Conservation (phyloP, 2,113 vertebrate genomes). For the Albula goreensis region DNA sequence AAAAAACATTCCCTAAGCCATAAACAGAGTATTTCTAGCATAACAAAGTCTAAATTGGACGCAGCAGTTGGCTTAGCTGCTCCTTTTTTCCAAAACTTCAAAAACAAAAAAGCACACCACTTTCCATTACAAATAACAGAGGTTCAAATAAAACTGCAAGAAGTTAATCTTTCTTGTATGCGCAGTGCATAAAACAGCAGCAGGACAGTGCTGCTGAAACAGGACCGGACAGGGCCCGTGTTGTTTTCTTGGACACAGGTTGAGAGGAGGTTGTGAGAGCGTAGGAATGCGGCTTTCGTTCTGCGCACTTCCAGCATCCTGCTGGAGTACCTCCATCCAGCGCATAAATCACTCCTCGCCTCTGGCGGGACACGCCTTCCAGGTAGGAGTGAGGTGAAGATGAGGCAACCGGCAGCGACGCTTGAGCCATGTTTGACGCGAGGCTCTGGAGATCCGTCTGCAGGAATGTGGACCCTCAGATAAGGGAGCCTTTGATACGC, state of each 20-base stretch:
- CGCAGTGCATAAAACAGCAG: constrained; percentile 48
- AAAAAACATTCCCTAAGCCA: background rate
- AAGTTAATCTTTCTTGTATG: constrained; percentile 51
- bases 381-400: background rate
- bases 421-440: background rate
- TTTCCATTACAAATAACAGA: constrained; percentile 52
- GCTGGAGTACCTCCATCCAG: background rate
- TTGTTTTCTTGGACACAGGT: constrained; percentile 14
- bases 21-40: constrained; percentile 29
- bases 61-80: constrained; percentile 50
- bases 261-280: background rate
- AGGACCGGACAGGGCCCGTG: constrained; percentile 18
- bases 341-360: constrained; percentile 7
- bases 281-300: background rate
- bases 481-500: background rate
- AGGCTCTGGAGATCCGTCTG: background rate
- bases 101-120: constrained; percentile 37
- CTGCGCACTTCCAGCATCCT: background rate
- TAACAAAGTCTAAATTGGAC: constrained; percentile 59
- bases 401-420: background rate
- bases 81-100: constrained; percentile 50
- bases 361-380: background rate
- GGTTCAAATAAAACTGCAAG: constrained; percentile 30
- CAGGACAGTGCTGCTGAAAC: constrained; percentile 44
- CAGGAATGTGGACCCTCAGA: background rate